phyloP scores from a whole-genome alignment of 2,797 vertebrate species.

The Strix occidentalis region DNA sequence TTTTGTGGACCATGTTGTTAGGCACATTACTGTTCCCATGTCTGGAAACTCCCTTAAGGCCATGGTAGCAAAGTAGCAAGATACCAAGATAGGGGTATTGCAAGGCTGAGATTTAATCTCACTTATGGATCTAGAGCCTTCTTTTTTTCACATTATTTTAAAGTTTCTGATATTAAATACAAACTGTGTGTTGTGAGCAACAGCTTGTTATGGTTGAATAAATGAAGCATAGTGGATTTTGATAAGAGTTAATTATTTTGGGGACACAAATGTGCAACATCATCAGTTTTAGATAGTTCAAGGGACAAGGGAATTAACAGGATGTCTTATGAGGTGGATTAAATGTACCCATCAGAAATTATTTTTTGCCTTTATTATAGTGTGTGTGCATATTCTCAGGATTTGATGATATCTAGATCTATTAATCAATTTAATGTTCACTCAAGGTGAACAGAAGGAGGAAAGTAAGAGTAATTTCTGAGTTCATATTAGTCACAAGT shows the following conservation, averaged over 20 bases:
- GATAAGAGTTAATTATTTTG: background rate
- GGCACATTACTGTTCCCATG: background rate
- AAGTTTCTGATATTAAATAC: background rate
- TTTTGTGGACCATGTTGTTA: background rate
- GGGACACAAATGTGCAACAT: background rate
- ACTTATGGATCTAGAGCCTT: background rate
- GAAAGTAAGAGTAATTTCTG: conserved; percentile 1
- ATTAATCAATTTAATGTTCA: conserved; percentile 40
- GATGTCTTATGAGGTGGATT: background rate
- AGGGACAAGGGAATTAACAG: background rate
- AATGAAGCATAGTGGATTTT: background rate
- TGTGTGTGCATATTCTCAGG: background rate
- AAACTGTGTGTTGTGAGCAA: background rate
- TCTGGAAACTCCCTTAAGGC: background rate
- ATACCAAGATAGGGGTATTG: background rate
- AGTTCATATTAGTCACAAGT: conserved; percentile 45
- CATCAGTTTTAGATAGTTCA: background rate
- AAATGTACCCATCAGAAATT: background rate
- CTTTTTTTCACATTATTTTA: background rate
- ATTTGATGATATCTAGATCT: conserved; percentile 20
- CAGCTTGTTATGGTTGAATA: background rate
- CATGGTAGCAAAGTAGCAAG: background rate
- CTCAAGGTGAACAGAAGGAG: conserved; percentile 29
- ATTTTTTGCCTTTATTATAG: background rate
- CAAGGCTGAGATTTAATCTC: background rate